Evolutionary conservation across 1,140 invertebrate genomes (phyloP).

Genomic region (Caenorhabditis tropicalis): DNA sequence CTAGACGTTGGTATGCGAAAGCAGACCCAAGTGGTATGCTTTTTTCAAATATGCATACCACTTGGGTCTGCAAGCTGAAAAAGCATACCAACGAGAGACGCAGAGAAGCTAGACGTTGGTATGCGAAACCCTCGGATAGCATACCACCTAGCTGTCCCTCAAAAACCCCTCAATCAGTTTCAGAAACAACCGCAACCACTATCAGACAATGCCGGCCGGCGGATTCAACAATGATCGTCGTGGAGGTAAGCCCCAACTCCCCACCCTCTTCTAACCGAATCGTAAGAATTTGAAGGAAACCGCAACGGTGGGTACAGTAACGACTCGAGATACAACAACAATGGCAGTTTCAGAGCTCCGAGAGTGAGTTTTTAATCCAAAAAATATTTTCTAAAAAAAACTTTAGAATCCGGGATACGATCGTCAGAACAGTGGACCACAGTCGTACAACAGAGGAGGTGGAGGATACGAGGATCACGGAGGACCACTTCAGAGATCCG

Average conservation of each 20-base stretch:
- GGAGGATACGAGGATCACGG: not conserved
- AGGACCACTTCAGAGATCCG: not conserved
- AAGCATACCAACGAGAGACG: too few relatives aligned
- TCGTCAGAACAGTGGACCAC: not conserved
- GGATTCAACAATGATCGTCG: conserved; percentile 40
- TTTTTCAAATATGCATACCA: too few relatives aligned
- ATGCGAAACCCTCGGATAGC: too few relatives aligned
- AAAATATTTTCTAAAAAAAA: too few relatives aligned
- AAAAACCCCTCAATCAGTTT: too few relatives aligned
- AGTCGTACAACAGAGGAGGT: not conserved
- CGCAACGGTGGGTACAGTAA: not conserved
- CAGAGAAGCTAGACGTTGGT: too few relatives aligned
- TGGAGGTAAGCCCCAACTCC: not conserved
- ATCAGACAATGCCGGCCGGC: conserved; percentile 6
- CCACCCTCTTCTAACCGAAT: not conserved
- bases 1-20: too few relatives aligned
- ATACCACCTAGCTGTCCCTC: too few relatives aligned
- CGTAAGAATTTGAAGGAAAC: not conserved
- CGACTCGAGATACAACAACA: not conserved
- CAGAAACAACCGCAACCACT: not conserved
- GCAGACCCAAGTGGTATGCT: too few relatives aligned
- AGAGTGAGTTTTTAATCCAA: not conserved
- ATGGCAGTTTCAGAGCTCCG: conserved; percentile 25
- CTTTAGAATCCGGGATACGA: not conserved
- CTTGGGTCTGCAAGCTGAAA: too few relatives aligned